These are phyloP conservation scores for Pangasius sanitwongsei DNA, from an alignment of 2,797 vertebrate genomes.

Conservation along the genomic window DNA sequence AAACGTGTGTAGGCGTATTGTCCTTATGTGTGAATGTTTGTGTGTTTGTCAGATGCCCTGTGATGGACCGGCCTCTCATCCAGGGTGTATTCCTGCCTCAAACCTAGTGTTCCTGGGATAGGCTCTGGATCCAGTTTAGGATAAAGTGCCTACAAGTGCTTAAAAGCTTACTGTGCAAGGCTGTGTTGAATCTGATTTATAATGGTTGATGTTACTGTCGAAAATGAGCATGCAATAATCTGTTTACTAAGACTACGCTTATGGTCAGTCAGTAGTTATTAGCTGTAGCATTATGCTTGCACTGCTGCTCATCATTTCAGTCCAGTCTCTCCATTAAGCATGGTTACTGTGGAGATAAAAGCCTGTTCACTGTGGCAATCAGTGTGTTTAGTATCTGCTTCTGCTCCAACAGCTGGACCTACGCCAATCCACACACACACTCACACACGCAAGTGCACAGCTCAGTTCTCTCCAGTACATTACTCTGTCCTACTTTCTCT, in stretches of 20 bases:
- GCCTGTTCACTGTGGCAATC: slow-evolving; percentile 41
- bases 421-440: slow-evolving; percentile 41
- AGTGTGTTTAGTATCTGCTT: slow-evolving; percentile 53
- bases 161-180: slow-evolving; percentile 14
- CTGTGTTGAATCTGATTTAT: slow-evolving; percentile 30
- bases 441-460: slow-evolving; percentile 15
- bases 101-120: not conserved
- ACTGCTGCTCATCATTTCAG: slow-evolving; percentile 37
- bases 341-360: slow-evolving; percentile 57
- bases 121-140: not conserved
- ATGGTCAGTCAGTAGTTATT: slow-evolving; percentile 33
- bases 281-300: slow-evolving; percentile 23
- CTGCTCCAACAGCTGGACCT: slow-evolving; percentile 56
- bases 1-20: not conserved
- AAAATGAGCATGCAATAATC: slow-evolving; percentile 18
- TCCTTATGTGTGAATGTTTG: not conserved
- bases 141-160: slow-evolving; percentile 26
- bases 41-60: not conserved
- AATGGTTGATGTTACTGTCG: slow-evolving; percentile 10
- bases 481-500: slow-evolving; percentile 47
- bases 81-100: not conserved
- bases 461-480: slow-evolving; percentile 27
- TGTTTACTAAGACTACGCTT: slow-evolving; percentile 11
- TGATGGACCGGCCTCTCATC: not conserved
- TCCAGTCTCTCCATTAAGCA: slow-evolving; percentile 46